These are phyloP conservation scores for Atrina japonica DNA, from an alignment of 2,888 invertebrate species.

Conservation along the genomic window DNA sequence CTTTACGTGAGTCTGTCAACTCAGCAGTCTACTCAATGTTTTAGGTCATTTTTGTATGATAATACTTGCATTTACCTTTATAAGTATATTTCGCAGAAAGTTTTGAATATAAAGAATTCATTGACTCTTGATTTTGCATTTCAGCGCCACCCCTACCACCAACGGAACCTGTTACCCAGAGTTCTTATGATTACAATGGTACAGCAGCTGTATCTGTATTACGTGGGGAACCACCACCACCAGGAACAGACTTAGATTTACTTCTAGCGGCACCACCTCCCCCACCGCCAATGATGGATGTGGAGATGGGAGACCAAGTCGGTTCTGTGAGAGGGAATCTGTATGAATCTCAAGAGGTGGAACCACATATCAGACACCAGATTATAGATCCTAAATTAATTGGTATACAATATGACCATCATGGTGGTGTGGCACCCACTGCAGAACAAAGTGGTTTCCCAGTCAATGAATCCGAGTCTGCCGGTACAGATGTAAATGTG, in stretches of 20 bases:
- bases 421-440: neutral
- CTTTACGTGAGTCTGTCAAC: no score
- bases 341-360: constrained; percentile 8
- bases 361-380: neutral
- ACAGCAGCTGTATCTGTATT: constrained; percentile 36
- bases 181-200: constrained; percentile 1
- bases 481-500: neutral
- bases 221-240: constrained; percentile 59
- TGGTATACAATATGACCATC: neutral
- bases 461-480: neutral
- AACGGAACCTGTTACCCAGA: constrained; percentile 14
- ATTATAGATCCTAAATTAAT: neutral
- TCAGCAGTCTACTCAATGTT: no score
- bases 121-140: no score
- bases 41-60: no score
- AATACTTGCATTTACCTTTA: no score
- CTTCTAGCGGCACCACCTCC: constrained; percentile 50
- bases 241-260: constrained; percentile 51
- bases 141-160: neutral
- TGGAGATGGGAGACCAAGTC: neutral
- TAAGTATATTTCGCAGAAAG: no score
- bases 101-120: no score
- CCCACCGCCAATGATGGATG: constrained; percentile 59
- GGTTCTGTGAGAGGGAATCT: neutral
- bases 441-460: neutral